Evolutionary conservation across 2,888 invertebrate genomes (phyloP).

Genomic region (Ecdyonurus torrentis): DNA sequence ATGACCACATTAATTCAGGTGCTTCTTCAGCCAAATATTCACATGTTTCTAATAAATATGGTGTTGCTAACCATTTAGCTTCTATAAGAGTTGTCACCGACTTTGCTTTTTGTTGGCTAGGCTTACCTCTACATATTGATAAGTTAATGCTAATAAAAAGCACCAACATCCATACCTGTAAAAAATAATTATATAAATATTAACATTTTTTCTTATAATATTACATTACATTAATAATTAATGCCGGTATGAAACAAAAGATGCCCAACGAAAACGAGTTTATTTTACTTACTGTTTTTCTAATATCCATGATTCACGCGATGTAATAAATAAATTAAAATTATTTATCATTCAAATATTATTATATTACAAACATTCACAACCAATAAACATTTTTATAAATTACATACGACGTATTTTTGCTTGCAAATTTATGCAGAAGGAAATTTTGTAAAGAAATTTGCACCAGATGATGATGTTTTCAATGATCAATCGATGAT

Average conservation of each 20-base stretch:
- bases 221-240: background rate
- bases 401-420: too few species aligned
- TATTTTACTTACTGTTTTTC: background rate
- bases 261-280: background rate
- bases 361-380: background rate
- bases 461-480: background rate
- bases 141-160: background rate
- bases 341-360: background rate
- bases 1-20: slow-evolving; percentile 65
- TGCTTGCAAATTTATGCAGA: too few species aligned
- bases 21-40: slow-evolving; percentile 74
- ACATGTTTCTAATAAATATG: slow-evolving; percentile 76
- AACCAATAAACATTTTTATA: background rate
- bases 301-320: background rate
- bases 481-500: background rate
- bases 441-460: background rate
- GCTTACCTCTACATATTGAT: background rate
- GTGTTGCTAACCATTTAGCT: slow-evolving; percentile 90
- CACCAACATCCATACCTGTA: background rate
- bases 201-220: background rate
- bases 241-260: background rate
- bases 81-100: slow-evolving; percentile 76
- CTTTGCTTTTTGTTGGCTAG: slow-evolving; percentile 38
- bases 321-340: background rate
- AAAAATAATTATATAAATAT: too few species aligned